Percentiles rank a stretch among this genome's conserved stretches.
Evolutionary conservation across 1,140 invertebrate species (phyloP).

Genomic region (Macrobrachium rosenbergii): DNA sequence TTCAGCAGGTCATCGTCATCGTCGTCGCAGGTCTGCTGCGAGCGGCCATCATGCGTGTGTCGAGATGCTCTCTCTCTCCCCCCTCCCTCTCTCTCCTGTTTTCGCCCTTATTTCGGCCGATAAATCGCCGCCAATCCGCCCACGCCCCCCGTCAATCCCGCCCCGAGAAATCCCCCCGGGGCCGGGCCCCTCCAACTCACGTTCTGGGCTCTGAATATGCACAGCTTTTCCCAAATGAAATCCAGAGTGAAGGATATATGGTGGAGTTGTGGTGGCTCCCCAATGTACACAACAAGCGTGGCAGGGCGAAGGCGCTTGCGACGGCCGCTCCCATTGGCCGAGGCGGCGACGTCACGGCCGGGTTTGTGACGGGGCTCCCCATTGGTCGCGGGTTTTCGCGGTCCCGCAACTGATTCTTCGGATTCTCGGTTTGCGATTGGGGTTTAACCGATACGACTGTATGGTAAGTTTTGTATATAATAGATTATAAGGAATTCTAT

Average conservation of each 20-base stretch:
- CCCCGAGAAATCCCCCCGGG: neutral
- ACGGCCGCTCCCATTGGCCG: neutral
- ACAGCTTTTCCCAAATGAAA: conserved; percentile 55
- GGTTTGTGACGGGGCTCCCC: neutral
- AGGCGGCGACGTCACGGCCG: conserved; percentile 14
- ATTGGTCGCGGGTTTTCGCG: conserved; percentile 7
- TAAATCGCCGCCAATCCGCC: too few relatives aligned
- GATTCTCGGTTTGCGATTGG: too few relatives aligned
- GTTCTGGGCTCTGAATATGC: conserved; percentile 49
- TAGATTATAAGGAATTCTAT: too few relatives aligned
- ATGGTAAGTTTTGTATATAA: too few relatives aligned
- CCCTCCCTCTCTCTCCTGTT: too few relatives aligned
- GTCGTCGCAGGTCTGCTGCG: too few relatives aligned
- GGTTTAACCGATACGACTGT: too few relatives aligned
- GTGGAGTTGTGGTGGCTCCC: conserved; percentile 8
- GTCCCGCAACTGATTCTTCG: too few relatives aligned
- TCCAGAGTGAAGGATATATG: conserved; percentile 41
- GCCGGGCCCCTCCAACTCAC: conserved; percentile 4
- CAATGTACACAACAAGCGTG: conserved; percentile 51
- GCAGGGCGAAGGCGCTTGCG: conserved; percentile 23
- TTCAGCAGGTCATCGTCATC: too few relatives aligned
- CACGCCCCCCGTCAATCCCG: neutral
- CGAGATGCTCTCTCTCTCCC: too few relatives aligned
- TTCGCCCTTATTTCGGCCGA: too few relatives aligned
- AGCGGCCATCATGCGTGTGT: too few relatives aligned